Evolutionary conservation across 2,888 invertebrate species (phyloP).

Genomic region (Lottia scabra): DNA sequence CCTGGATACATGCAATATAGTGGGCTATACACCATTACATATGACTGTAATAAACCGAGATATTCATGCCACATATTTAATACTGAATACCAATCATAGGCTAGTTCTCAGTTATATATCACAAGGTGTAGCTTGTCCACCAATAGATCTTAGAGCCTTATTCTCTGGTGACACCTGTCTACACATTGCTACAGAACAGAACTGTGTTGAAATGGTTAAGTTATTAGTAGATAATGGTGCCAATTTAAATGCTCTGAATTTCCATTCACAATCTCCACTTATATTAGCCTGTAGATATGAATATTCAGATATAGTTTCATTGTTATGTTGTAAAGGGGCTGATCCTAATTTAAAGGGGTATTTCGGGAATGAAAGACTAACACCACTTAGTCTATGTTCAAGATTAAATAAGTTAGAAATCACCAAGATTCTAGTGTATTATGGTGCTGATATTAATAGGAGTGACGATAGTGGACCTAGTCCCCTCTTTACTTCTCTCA

Average conservation of each 20-base stretch:
- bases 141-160: constrained; percentile 15
- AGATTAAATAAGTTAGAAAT: constrained; percentile 12
- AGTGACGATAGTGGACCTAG: constrained; percentile 16
- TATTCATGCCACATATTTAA: constrained; percentile 12
- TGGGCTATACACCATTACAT: constrained; percentile 14
- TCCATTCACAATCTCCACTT: constrained; percentile 13
- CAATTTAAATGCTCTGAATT: constrained; percentile 12
- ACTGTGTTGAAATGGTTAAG: constrained; percentile 14
- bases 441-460: constrained; percentile 14
- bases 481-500: constrained; percentile 11
- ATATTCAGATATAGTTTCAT: constrained; percentile 8
- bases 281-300: constrained; percentile 14
- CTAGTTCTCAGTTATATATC: background rate
- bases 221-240: constrained; percentile 10
- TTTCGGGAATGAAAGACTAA: constrained; percentile 16
- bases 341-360: constrained; percentile 13
- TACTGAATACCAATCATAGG: constrained; percentile 6
- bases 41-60: constrained; percentile 15
- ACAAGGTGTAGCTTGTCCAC: constrained; percentile 6
- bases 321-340: constrained; percentile 9
- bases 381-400: constrained; percentile 8
- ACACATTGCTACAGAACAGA: constrained; percentile 18
- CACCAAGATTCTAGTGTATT: constrained; percentile 9
- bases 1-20: constrained; percentile 8
- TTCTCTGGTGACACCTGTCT: constrained; percentile 18